Evolutionary conservation across 2,113 vertebrate genomes (phyloP).

Genomic region (Vicugna pacos): DNA sequence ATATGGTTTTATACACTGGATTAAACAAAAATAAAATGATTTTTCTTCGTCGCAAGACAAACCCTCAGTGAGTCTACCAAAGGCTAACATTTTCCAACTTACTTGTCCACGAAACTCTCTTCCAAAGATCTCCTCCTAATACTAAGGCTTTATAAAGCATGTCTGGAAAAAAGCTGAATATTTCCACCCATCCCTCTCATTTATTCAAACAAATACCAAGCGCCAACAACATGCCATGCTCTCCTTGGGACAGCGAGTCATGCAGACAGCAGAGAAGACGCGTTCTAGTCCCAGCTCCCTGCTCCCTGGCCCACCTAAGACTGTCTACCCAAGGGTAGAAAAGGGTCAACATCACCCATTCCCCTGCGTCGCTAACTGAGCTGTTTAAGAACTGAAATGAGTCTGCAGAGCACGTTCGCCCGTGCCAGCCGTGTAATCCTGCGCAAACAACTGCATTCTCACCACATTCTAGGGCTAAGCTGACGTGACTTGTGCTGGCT

Average conservation of each 20-base stretch:
- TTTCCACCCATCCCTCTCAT: not conserved
- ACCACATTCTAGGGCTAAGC: not conserved
- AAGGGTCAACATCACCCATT: not conserved
- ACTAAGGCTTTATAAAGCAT: not conserved
- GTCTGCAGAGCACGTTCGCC: constrained; percentile 51
- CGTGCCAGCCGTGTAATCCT: constrained; percentile 26
- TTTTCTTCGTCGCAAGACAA: not conserved
- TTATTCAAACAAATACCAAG: not conserved
- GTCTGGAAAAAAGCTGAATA: not conserved
- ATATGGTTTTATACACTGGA: not conserved
- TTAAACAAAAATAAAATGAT: constrained; percentile 29
- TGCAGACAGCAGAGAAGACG: not conserved
- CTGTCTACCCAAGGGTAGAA: not conserved
- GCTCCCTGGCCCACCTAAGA: not conserved
- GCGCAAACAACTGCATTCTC: constrained; percentile 49
- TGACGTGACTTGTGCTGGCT: not conserved
- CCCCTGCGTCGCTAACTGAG: not conserved
- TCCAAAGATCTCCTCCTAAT: not conserved
- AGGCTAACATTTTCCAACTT: not conserved
- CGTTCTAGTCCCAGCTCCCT: not conserved
- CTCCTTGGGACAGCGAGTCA: not conserved
- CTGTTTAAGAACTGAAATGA: constrained; percentile 68
- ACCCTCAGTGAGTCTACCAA: not conserved
- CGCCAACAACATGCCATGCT: not conserved
- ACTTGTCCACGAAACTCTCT: not conserved